These are phyloP conservation scores for Manis crassicaudata DNA, from an alignment of 2,797 vertebrate genomes.

Conservation along the genomic window DNA sequence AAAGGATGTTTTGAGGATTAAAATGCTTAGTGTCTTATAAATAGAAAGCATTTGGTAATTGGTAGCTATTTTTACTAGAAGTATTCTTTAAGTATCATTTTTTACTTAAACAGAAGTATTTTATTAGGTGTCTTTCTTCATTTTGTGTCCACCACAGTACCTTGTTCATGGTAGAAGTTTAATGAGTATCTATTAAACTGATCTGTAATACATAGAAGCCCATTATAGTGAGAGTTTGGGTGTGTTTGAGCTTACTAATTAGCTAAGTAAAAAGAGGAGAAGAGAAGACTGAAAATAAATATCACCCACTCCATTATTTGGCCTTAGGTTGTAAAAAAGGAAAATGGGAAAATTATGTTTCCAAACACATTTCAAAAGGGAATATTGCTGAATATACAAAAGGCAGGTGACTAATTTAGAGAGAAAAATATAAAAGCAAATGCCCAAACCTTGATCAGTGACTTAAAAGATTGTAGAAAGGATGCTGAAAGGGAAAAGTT, in stretches of 20 bases:
- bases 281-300: conserved; percentile 22
- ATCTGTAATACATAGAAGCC: neutral
- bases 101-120: conserved; percentile 35
- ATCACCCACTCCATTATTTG: conserved; percentile 15
- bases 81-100: neutral
- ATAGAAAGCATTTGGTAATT: conserved; percentile 32
- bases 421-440: conserved; percentile 41
- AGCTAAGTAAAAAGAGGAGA: neutral
- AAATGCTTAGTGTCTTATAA: neutral
- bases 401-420: conserved; percentile 22
- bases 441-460: neutral
- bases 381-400: neutral
- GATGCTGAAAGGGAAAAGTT: conserved; percentile 30
- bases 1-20: neutral
- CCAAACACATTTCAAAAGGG: neutral
- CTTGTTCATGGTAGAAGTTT: conserved; percentile 3
- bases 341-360: conserved; percentile 31
- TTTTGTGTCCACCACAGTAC: neutral
- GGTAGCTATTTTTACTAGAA: neutral
- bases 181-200: neutral
- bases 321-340: conserved; percentile 5
- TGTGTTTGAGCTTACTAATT: conserved; percentile 14
- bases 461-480: conserved; percentile 10
- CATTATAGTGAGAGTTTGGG: neutral
- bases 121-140: neutral